Base-by-base conservation (phyloP, 2,888 invertebrate species). In the Oegoconia quadripuncta region DNA sequence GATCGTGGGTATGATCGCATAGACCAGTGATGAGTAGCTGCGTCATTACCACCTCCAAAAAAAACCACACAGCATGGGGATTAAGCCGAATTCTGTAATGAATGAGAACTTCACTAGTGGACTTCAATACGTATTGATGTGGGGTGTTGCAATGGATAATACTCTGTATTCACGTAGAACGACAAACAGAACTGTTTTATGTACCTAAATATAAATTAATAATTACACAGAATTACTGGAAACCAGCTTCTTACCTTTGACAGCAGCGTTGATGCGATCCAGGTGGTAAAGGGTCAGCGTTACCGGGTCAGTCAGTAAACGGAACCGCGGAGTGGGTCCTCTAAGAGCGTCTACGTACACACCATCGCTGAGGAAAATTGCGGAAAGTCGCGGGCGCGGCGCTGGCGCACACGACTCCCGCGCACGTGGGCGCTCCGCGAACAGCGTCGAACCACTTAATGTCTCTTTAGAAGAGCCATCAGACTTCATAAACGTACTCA, bases 251-350 rank as follows among this genome's bases (percentile, higher is more conserved):
- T 53, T 69, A 89, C 89, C 89, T 89, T 88, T 88, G 17, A 88
- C 88, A 54, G 88, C 88, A 30, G 89, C 88, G 52, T 88, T 88
- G 36, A 89, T 72, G 59, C 87, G 74, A 46, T 89, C 88, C 57
- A 89, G 70, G 60, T 89, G 88, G 50, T 87, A 87, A 17, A 89
- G 71, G 2, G 88, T 88, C 48, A 89, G 62, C 3, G 89, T 87
- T 43, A 89, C 80, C n/a, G 89, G 89, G 51, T 87, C 88, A 12
- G 86, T 83, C 31, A 86, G 49, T 28, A 87, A 59, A 25, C 72
- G 71, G 17, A 88, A 62, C 30, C 76, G 65, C 9, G 76, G 78
- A 8, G 66, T 57, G 1, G 71, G 70, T 42, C 74, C 72, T 49
- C 78, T 62, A 13, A 67, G 65, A 32, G 58, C 49, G 16, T 75